Conservation (phyloP, 2,113 vertebrate species). For the Oxyura jamaicensis region DNA sequence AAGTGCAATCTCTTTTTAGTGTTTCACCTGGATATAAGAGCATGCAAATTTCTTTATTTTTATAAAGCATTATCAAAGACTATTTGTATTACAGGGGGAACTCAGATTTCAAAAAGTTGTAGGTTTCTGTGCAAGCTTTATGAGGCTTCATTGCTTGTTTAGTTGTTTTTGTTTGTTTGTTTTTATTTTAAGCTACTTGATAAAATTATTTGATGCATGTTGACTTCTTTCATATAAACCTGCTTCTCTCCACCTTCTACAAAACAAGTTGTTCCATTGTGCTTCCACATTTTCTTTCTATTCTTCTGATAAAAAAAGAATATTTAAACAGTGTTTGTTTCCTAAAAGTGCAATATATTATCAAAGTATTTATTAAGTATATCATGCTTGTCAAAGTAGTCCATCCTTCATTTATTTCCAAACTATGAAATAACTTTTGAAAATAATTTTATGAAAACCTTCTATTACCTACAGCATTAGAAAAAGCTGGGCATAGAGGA, state of each 20-base stretch:
- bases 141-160: neutral
- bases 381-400: neutral
- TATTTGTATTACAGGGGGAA: constrained; percentile 44
- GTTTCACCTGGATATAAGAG: constrained; percentile 39
- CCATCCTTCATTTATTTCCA: neutral
- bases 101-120: constrained; percentile 50
- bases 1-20: constrained; percentile 27
- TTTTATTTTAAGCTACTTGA: neutral
- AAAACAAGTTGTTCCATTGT: neutral
- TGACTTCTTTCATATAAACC: neutral
- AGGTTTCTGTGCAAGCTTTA: constrained; percentile 2
- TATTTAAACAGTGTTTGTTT: neutral
- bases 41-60: constrained; percentile 45
- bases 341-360: neutral
- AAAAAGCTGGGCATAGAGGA: neutral
- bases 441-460: neutral
- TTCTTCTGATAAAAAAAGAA: neutral
- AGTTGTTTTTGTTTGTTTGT: too few relatives aligned
- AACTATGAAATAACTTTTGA: neutral
- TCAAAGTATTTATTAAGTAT: neutral
- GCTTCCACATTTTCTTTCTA: neutral
- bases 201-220: neutral
- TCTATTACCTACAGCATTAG: neutral
- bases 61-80: constrained; percentile 21
- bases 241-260: neutral